Conservation (phyloP, 37 sponge, comb jelly and placozoan genomes). For the Ephydatia muelleri region DNA sequence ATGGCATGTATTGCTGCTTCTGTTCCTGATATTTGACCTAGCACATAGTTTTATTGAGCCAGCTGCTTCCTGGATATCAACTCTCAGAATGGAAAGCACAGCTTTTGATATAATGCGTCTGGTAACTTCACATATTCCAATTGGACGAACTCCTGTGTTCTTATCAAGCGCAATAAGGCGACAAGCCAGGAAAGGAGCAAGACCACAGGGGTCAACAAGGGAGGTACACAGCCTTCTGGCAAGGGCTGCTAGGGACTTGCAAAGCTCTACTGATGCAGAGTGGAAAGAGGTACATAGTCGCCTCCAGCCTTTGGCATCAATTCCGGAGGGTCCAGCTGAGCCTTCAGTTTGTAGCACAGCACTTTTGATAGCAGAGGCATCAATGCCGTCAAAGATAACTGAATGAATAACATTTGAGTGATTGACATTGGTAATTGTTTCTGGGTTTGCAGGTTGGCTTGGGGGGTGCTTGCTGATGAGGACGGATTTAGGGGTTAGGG, state of each 20-base stretch:
- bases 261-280: constrained; percentile 14
- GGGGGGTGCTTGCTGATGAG: no score
- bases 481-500: no score
- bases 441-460: no score
- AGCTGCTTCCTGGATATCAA: constrained; percentile 37
- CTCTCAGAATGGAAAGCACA: constrained; percentile 5
- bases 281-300: no score
- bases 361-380: no score
- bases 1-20: constrained; percentile 52
- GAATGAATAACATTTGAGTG: no score
- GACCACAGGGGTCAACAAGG: constrained; percentile 27
- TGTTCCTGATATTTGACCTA: constrained; percentile 42
- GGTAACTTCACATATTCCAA: constrained; percentile 35
- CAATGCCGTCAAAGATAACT: no score
- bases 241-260: constrained; percentile 5
- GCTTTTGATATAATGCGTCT: constrained; percentile 54
- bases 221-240: constrained; percentile 1
- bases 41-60: constrained; percentile 60
- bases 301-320: no score
- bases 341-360: no score
- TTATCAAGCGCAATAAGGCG: constrained; percentile 39
- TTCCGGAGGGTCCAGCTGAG: no score
- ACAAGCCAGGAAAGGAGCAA: constrained; percentile 12
- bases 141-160: constrained; percentile 41
- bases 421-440: no score